Percentiles rank a stretch among this genome's conserved stretches.
phyloP scores from a whole-genome alignment of 2,888 invertebrate species.

The Acanthopleura granulata region DNA sequence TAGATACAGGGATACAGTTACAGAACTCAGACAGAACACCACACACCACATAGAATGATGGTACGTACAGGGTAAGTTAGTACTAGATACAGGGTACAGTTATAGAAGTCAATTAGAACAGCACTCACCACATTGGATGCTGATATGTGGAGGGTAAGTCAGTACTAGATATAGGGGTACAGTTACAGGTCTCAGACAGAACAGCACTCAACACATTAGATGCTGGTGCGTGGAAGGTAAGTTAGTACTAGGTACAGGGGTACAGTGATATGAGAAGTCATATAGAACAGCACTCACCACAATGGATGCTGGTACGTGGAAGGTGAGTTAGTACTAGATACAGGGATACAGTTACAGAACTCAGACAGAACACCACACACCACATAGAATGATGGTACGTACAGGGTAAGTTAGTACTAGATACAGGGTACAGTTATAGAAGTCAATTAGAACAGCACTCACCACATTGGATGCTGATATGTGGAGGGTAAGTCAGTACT shows the following conservation, averaged over 20 bases:
- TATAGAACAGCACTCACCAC: too few species aligned
- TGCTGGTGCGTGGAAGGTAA: conserved; percentile 89
- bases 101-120: conserved; percentile 81
- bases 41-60: conserved; percentile 76
- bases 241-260: conserved; percentile 92
- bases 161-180: conserved; percentile 94
- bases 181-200: conserved; percentile 84
- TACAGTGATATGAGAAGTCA: conserved; percentile 87
- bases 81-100: conserved; percentile 95
- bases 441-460: too few species aligned
- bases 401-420: conserved; percentile 89
- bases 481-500: too few species aligned
- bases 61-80: conserved; percentile 90
- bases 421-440: conserved; percentile 70
- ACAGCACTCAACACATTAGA: conserved; percentile 73
- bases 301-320: too few species aligned
- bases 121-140: conserved; percentile 74
- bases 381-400: conserved; percentile 81
- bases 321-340: too few species aligned
- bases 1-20: conserved; percentile 96
- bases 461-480: too few species aligned
- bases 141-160: conserved; percentile 89
- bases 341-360: too few species aligned
- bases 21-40: conserved; percentile 77
- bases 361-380: conserved; percentile 62